phyloP scores from a whole-genome alignment of 2,113 vertebrate genomes.

The Lagopus leucura region DNA sequence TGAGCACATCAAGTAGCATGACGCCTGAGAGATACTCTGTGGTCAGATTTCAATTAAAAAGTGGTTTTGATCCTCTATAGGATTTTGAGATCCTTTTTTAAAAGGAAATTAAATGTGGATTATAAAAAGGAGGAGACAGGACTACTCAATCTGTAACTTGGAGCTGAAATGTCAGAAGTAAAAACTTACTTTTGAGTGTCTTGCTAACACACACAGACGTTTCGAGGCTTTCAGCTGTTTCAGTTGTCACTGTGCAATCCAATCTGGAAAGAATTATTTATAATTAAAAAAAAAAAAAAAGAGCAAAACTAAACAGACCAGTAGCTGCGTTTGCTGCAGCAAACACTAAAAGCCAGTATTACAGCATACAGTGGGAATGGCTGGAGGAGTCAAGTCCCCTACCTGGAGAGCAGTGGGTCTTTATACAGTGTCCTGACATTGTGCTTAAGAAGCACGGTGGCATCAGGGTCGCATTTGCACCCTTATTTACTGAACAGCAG shows the following conservation, averaged over 20 bases:
- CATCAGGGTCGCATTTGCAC: not conserved
- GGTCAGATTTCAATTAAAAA: not conserved
- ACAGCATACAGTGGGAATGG: accelerated
- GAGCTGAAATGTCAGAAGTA: not conserved
- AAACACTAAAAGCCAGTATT: accelerated
- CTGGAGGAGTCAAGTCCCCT: not conserved
- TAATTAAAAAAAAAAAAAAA: not conserved
- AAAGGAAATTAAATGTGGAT: not conserved
- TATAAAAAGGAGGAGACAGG: not conserved
- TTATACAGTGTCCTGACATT: not conserved
- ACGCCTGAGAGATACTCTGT: accelerated
- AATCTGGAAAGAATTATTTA: not conserved
- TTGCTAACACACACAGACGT: not conserved
- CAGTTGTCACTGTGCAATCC: not conserved
- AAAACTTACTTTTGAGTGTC: not conserved
- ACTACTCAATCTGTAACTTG: accelerated
- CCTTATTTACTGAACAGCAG: not conserved
- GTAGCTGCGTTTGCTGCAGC: not conserved
- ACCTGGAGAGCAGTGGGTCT: accelerated
- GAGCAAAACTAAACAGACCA: not conserved
- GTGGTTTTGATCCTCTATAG: accelerated
- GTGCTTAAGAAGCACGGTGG: not conserved
- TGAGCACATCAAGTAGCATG: not conserved
- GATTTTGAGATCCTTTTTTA: not conserved
- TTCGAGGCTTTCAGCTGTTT: not conserved